Evolutionary conservation across 64 coral and sea anemone species (phyloP), one percentile per base, ranked within the genome.

Genomic region (Acropora tenuis): DNA sequence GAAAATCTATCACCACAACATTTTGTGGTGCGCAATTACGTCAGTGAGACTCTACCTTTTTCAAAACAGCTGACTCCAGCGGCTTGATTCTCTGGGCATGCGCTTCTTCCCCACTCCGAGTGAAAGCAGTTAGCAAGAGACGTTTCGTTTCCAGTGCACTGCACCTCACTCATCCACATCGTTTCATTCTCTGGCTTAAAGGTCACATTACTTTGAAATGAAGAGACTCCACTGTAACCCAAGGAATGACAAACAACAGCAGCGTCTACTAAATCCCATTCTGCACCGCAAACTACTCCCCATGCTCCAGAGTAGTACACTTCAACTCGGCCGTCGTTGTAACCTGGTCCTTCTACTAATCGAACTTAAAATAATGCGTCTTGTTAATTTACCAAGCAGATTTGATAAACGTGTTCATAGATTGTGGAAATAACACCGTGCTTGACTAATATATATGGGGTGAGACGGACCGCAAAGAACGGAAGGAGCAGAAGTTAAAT

Each of bases 251-350:
- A 85, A 85, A 85, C 43, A 50, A 85, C 82, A 49, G 17, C n/a
- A 18, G 82, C 82, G 49, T 85, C 82, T 30, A 72, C 43, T 44
- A 49, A 18, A 71, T 85, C 82, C 82, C 82, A 85, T 0, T 8
- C 41, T 69, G 66, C 63, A 71, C 82, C 82, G 46, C 82, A 85
- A 6, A 85, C 65, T 72, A 19, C 6, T 47, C 82, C 61, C 82
- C 82, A 85, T 65, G 13, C 65, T 1, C 59, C 82, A 9, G 82
- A 85, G 47, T 11, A 48, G 47, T 47, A 71, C 2, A 72, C 82
- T 72, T 85, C 82, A 71, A 85, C 82, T 69, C 82, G 82, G 63
- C 82, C 82, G 7, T 72, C 61, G 8, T 15, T 50, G 17, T 44
- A 17, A 1, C 47, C 3, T 10, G 43, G 82, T 48, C 82, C 82